Base-by-base conservation (phyloP, 1,140 invertebrate species). In the Megalonaias nervosa region DNA sequence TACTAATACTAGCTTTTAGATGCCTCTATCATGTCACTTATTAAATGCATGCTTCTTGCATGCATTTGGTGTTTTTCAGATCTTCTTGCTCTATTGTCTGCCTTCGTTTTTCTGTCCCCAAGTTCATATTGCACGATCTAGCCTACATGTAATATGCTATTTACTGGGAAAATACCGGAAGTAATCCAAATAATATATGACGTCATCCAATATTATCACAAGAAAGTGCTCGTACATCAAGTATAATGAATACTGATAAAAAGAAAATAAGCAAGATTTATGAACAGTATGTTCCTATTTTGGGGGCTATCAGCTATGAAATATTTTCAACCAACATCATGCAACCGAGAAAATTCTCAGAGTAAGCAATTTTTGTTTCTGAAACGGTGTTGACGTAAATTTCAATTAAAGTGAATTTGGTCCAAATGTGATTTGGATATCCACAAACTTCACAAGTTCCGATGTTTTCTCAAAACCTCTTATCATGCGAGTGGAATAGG, bases 321-420 rank as follows among this genome's bases (percentile, higher is more conserved):
- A 71, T 83, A 21, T 88, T 89, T 80, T 83, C 86, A 16, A 57
- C 81, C 19, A 84, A 88, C 74, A 87, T 89, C n/a, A 88, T 88
- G 84, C 83, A 86, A 59, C 81, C 86, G n/a, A 74, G 71, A 31
- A 66, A 69, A 59, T 88, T 87, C 74, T 67, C 26, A 74, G 83
- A 80, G 87, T 88, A 75, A 76, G 70, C 19, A 26, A 21, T 48
- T 48, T 48, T 48, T 48, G 38, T 11, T 1, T 48, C 38, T 48
- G 5, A 48, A 48, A 48, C 38, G 38, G 38, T 48, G 38, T 48
- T 48, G 38, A 11, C 9, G 38, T 48, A 48, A 48, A 48, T 48
- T 48, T 48, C 6, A 48, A 6, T 48, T 48, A 48, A 48, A 48
- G 38, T 48, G 6, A 48, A 48, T 48, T 48, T 48, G 38, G 38